Percentiles rank a stretch among this genome's conserved stretches.
phyloP scores from a whole-genome alignment of 2,113 vertebrate genomes.

The Podiceps cristatus region DNA sequence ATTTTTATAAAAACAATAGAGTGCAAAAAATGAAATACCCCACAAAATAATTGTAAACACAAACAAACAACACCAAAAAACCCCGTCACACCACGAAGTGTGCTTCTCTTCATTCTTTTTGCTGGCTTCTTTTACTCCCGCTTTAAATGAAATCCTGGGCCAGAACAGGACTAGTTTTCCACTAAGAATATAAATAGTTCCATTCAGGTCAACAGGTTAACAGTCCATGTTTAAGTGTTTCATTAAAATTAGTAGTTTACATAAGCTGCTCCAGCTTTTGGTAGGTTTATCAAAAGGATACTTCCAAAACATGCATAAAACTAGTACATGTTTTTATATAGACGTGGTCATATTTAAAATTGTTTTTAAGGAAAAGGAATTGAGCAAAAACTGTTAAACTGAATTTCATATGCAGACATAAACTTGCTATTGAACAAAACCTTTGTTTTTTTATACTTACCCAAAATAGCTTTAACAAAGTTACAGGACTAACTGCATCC shows the following conservation, averaged over 20 bases:
- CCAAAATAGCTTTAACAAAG: slow-evolving; percentile 27
- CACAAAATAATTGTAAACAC: background rate
- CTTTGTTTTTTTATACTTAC: background rate
- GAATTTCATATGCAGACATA: background rate
- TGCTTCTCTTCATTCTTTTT: background rate
- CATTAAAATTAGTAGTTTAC: background rate
- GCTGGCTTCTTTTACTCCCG: background rate
- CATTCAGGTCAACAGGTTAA: background rate
- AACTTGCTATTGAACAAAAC: background rate
- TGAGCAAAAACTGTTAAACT: background rate
- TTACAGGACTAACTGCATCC: background rate
- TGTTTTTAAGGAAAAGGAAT: background rate
- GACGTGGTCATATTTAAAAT: background rate
- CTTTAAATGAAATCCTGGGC: background rate
- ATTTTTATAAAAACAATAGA: background rate
- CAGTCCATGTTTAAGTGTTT: background rate
- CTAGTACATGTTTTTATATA: background rate
- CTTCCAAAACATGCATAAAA: background rate
- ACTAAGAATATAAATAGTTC: background rate
- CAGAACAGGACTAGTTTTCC: background rate
- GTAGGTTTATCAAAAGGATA: background rate
- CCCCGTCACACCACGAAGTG: too few relatives aligned
- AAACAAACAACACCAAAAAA: background rate
- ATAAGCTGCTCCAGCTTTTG: background rate
- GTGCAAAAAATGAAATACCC: background rate